phyloP scores from a whole-genome alignment of 2,888 invertebrate species.

The Mechanitis messenoides region DNA sequence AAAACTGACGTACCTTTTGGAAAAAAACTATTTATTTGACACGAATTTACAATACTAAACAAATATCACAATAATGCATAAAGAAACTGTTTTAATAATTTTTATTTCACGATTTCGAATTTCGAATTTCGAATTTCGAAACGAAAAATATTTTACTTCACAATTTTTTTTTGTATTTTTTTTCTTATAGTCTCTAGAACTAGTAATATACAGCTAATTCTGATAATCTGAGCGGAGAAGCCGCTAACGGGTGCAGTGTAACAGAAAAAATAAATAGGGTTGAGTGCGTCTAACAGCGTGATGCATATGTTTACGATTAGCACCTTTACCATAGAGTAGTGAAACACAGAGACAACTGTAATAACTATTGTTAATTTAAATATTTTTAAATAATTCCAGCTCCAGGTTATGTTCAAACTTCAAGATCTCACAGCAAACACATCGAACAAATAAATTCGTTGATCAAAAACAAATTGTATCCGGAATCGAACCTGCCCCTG shows the following conservation, averaged over 20 bases:
- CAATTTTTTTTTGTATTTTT: no score
- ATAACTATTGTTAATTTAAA: neutral
- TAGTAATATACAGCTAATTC: slow-evolving; percentile 55
- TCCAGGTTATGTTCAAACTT: no score
- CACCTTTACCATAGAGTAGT: slow-evolving; percentile 54
- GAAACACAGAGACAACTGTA: slow-evolving; percentile 29
- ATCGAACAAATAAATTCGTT: neutral
- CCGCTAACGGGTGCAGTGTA: slow-evolving; percentile 65
- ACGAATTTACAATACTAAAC: no score
- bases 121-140: no score
- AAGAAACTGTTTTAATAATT: slow-evolving; percentile 13
- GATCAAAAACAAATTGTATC: neutral
- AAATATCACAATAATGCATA: no score
- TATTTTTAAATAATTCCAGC: no score
- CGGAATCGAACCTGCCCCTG: neutral
- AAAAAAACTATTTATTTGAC: slow-evolving; percentile 7
- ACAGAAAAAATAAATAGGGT: slow-evolving; percentile 63
- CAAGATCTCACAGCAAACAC: no score
- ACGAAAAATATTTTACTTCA: no score
- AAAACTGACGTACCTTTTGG: slow-evolving; percentile 21
- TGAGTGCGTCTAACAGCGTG: slow-evolving; percentile 61
- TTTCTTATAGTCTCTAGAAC: neutral
- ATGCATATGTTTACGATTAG: slow-evolving; percentile 53
- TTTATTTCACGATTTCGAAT: slow-evolving; percentile 10
- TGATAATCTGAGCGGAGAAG: slow-evolving; percentile 66